Percentiles rank a stretch among this genome's conserved stretches.
These are phyloP conservation scores for Dromiciops gliroides DNA, from an alignment of 2,113 vertebrate species.

Conservation along the genomic window DNA sequence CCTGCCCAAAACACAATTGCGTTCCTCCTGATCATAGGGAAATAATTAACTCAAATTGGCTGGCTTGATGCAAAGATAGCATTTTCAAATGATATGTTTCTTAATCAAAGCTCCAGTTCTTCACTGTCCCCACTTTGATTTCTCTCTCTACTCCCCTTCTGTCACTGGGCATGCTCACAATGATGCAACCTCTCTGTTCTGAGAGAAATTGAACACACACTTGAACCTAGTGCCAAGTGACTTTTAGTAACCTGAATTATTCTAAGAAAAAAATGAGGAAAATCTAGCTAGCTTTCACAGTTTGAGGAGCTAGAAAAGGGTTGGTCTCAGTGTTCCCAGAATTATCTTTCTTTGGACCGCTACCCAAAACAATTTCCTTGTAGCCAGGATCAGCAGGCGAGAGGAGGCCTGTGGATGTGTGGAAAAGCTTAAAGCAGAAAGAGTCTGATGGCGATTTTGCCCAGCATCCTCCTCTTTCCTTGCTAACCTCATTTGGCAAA, in stretches of 20 bases:
- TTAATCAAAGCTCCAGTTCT: slow-evolving; percentile 77
- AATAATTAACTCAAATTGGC: slow-evolving; percentile 81
- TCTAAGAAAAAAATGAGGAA: slow-evolving; percentile 13
- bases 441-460: neutral
- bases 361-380: neutral
- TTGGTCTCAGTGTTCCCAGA: neutral
- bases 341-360: neutral
- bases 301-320: neutral
- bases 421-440: neutral
- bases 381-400: neutral
- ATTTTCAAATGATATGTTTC: slow-evolving; percentile 78
- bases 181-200: slow-evolving; percentile 51
- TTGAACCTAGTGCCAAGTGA: slow-evolving; percentile 51
- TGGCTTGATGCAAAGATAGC: slow-evolving; percentile 69
- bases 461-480: neutral
- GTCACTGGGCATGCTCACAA: slow-evolving; percentile 69
- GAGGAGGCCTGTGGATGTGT: neutral
- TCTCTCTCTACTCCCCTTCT: slow-evolving; percentile 65
- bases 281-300: neutral
- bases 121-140: slow-evolving; percentile 77
- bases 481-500: neutral
- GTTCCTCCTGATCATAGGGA: slow-evolving; percentile 80
- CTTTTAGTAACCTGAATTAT: slow-evolving; percentile 21
- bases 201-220: slow-evolving; percentile 74
- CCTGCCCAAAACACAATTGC: slow-evolving; percentile 75